A percentile compares a stretch with the other conserved stretches of the same genome.
Evolutionary conservation across 2,888 invertebrate genomes (phyloP).

Genomic region (Melanostoma mellinum): DNA sequence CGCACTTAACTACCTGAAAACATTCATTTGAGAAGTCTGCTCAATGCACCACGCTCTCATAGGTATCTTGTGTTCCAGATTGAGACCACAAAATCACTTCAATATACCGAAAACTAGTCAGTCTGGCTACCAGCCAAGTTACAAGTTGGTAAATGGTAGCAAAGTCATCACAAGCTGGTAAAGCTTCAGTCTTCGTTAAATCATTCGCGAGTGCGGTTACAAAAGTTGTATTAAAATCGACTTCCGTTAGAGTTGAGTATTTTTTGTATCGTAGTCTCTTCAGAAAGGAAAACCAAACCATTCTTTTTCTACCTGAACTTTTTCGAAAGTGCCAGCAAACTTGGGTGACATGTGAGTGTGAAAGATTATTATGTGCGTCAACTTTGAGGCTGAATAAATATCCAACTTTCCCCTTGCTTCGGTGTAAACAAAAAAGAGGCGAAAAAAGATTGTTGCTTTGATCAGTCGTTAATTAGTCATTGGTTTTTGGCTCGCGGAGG

Average conservation of each 20-base stretch:
- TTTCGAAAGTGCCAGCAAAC: constrained; percentile 42
- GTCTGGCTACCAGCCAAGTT: constrained; percentile 18
- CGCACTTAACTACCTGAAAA: constrained; percentile 48
- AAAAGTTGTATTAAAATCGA: constrained; percentile 11
- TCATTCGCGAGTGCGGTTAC: constrained; percentile 67
- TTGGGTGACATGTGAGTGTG: background rate
- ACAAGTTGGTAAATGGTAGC: constrained; percentile 50
- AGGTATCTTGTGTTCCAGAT: constrained; percentile 64
- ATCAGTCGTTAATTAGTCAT: constrained; percentile 27
- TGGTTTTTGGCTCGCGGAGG: constrained; percentile 45
- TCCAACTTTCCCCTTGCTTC: constrained; percentile 55
- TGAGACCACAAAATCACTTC: constrained; percentile 47
- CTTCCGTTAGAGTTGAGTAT: constrained; percentile 29
- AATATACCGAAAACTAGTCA: constrained; percentile 38
- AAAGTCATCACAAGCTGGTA: constrained; percentile 36
- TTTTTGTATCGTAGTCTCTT: too few species aligned
- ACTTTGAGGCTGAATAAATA: constrained; percentile 34
- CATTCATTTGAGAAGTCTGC: constrained; percentile 9
- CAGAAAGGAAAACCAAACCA: constrained; percentile 27
- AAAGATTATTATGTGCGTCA: constrained; percentile 36
- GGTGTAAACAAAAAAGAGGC: background rate
- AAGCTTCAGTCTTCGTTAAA: constrained; percentile 56
- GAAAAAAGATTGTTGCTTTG: constrained; percentile 7
- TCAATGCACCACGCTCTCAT: constrained; percentile 44
- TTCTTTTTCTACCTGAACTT: constrained; percentile 26